Evolutionary conservation across 2,113 vertebrate species (phyloP).

Genomic region (Clarias macrocephalus): DNA sequence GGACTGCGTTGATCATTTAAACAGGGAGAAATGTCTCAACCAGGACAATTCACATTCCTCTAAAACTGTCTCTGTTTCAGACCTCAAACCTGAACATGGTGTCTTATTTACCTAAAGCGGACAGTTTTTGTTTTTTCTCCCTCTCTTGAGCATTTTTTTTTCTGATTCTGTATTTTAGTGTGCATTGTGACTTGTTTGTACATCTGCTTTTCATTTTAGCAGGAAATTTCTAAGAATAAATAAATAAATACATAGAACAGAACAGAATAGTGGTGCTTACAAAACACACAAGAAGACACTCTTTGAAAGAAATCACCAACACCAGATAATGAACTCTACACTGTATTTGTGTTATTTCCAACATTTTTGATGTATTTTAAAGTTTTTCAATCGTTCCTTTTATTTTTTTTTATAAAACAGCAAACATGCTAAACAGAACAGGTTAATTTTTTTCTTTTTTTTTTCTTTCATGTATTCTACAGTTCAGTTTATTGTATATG

Average conservation of each 20-base stretch:
- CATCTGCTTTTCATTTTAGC: neutral
- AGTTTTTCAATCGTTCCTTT: neutral
- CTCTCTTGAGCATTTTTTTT: neutral
- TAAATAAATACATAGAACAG: no score
- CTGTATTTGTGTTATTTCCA: neutral
- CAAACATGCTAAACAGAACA: neutral
- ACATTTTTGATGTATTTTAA: no score
- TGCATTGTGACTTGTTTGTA: neutral
- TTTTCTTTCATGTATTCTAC: neutral
- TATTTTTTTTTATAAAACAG: neutral
- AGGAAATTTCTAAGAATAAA: no score
- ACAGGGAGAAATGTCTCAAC: constrained; percentile 31
- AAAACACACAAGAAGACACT: neutral
- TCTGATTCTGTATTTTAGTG: neutral
- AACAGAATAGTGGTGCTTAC: neutral
- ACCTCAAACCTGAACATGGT: constrained; percentile 8
- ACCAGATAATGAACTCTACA: neutral
- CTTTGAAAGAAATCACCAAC: neutral
- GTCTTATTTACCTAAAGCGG: constrained; percentile 34
- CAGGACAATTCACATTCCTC: constrained; percentile 23
- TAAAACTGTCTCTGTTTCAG: constrained; percentile 25
- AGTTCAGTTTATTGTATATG: no score
- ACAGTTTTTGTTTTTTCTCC: neutral
- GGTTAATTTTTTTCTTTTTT: neutral
- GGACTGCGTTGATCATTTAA: constrained; percentile 29